A percentile compares a stretch with the other conserved stretches of the same genome.
These are phyloP conservation scores for Sorex maritimensis DNA, from an alignment of 2,797 vertebrate species.

Conservation along the genomic window DNA sequence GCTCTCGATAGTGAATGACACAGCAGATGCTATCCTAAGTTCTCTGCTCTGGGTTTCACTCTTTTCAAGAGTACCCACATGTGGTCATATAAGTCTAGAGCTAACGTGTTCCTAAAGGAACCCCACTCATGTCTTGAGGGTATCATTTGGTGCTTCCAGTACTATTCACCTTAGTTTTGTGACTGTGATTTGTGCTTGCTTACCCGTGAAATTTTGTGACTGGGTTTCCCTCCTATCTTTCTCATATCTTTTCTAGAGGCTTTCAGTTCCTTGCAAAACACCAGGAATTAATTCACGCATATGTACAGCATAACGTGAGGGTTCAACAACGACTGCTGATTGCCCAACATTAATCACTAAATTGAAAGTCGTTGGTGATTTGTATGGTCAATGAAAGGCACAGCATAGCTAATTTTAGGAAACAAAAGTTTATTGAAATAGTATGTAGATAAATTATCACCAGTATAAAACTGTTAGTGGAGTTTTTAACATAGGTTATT, in stretches of 20 bases:
- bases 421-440: constrained; percentile 90
- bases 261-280: background rate
- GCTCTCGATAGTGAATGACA: background rate
- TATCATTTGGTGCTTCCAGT: too few relatives aligned
- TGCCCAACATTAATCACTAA: background rate
- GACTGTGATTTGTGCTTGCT: constrained; percentile 19
- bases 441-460: constrained; percentile 86
- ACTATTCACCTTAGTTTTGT: background rate
- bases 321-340: background rate
- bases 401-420: constrained; percentile 78
- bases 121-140: background rate
- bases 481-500: constrained; percentile 76
- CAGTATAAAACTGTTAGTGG: constrained; percentile 81
- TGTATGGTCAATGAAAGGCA: constrained; percentile 63
- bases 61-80: background rate
- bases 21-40: background rate
- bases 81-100: background rate
- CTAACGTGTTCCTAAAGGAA: background rate
- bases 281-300: background rate
- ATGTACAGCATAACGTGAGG: background rate
- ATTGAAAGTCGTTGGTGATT: background rate
- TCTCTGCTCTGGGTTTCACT: background rate
- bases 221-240: background rate
- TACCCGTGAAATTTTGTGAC: background rate
- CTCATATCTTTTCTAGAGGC: background rate